Conservation (phyloP, 1,140 invertebrate species). For the Neocloeon triangulifer region DNA sequence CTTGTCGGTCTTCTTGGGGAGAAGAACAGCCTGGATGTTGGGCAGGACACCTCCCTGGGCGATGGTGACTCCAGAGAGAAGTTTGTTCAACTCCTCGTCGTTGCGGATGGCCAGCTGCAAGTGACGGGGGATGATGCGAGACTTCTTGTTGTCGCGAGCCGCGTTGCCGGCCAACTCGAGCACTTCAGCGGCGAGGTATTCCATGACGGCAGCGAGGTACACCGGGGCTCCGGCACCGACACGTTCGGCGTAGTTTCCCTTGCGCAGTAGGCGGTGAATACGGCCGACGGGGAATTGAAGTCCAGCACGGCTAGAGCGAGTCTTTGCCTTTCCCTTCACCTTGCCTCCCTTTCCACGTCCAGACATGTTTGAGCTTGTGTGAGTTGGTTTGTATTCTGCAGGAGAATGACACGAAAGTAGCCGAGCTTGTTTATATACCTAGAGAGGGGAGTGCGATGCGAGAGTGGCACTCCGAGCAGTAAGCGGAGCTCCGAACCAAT, state of each 20-base stretch:
- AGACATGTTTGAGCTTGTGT: no score
- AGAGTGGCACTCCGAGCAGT: no score
- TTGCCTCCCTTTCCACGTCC: no score
- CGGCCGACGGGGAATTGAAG: slow-evolving; percentile 38
- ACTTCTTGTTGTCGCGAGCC: slow-evolving; percentile 23
- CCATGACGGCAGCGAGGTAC: slow-evolving; percentile 34
- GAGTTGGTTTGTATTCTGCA: no score
- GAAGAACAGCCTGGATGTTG: slow-evolving; percentile 35
- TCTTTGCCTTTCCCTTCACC: slow-evolving; percentile 29
- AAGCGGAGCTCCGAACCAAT: no score
- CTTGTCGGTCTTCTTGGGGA: slow-evolving; percentile 48
- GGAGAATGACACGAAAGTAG: no score
- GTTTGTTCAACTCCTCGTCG: slow-evolving; percentile 57
- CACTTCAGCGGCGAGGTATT: slow-evolving; percentile 34
- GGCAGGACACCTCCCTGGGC: slow-evolving; percentile 40
- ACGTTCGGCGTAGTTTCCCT: slow-evolving; percentile 37
- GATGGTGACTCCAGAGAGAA: slow-evolving; percentile 42
- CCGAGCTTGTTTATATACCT: no score
- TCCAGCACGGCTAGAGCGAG: slow-evolving; percentile 34
- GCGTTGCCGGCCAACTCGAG: slow-evolving; percentile 28
- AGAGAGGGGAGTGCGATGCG: no score
- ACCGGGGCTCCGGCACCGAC: slow-evolving; percentile 37
- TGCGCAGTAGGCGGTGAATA: slow-evolving; percentile 34
- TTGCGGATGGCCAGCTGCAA: slow-evolving; percentile 52
- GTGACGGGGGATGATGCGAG: slow-evolving; percentile 51